Base-by-base conservation (phyloP, 2,888 invertebrate species). In the Morinoia aosen region DNA sequence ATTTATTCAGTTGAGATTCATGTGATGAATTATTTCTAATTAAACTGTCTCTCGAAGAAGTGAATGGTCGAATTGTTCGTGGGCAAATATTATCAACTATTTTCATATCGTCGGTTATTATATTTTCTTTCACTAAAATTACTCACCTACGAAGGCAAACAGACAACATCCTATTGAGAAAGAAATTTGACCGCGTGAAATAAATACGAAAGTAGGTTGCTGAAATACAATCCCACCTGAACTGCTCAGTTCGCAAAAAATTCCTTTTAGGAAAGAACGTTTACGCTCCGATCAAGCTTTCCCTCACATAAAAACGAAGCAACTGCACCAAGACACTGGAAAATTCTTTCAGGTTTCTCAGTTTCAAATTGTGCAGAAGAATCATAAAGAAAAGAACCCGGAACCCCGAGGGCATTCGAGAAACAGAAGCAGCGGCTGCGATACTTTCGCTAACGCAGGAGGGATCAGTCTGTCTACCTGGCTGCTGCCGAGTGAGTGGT, bases 361-460 rank as follows among this genome's bases (percentile, higher is more conserved):
- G 25, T 76, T 76, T 33, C 76, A 76, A 76, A 76, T 76, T 76
- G 33, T 33, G 16, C 25, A 76, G 76, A 76, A 76, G 33, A 76
- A 76, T 25, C 25, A 76, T 76, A 8, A 33, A 33, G 76, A 76
- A 76, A 76, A 76, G 76, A 76, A 76, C 76, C 76, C 76, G 76
- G 76, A 76, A 76, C 76, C 76, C 76, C 76, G 76, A 76, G 76
- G 76, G 76, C 76, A 76, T 76, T 33, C 33, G 76, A 76, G 76
- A 76, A 12, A 76, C 76, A 76, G 76, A 33, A 76, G 76, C 76
- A 76, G 76, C 19, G 25, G 76, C 33, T 10, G 76, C 76, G 48
- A 48, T 48, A 76, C 76, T 76, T 76, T 76, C 76, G 76, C 76
- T 76, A 33, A 76, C 25, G 33, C 76, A 76, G 61, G 61, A 12